These are phyloP conservation scores for Gonatopus flavifemur DNA, from an alignment of 1,140 invertebrate species.

Conservation along the genomic window DNA sequence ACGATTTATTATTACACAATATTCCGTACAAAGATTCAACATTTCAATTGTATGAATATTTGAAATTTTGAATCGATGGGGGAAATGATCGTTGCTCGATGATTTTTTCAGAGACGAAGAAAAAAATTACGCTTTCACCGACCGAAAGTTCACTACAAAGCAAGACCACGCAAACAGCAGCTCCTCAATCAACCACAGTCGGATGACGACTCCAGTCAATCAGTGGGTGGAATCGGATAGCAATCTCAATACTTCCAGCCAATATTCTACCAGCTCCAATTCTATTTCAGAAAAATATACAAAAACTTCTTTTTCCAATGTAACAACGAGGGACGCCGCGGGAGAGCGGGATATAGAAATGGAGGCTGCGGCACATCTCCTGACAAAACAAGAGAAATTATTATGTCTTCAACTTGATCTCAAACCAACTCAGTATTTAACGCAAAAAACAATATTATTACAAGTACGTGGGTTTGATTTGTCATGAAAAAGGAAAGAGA, in stretches of 20 bases:
- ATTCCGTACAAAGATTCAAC: too few species aligned
- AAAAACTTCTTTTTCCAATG: slow-evolving; percentile 30
- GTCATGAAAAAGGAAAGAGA: too few species aligned
- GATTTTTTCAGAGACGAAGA: slow-evolving; percentile 68
- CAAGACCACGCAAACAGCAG: slow-evolving; percentile 50
- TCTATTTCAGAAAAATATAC: slow-evolving; percentile 35
- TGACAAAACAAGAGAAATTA: slow-evolving; percentile 55
- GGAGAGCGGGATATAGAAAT: slow-evolving; percentile 47
- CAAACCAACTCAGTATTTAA: slow-evolving; percentile 58
- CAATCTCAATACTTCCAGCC: slow-evolving; percentile 42
- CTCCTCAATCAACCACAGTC: slow-evolving; percentile 48
- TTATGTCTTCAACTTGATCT: slow-evolving; percentile 54
- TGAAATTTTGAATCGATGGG: too few species aligned
- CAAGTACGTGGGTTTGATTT: slow-evolving; percentile 42
- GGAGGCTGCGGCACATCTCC: slow-evolving; percentile 52
- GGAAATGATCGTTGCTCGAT: too few species aligned
- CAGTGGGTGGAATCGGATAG: slow-evolving; percentile 54
- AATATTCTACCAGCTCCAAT: slow-evolving; percentile 40
- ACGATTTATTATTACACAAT: too few species aligned
- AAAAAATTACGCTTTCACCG: slow-evolving; percentile 76
- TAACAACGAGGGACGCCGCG: slow-evolving; percentile 29
- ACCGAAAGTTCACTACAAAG: slow-evolving; percentile 71
- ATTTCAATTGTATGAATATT: too few species aligned
- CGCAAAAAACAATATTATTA: slow-evolving; percentile 54
- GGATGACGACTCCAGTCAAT: slow-evolving; percentile 56